Evolutionary conservation across 2,797 vertebrate species (phyloP).

Genomic region (Phrynocephalus vlangalii): DNA sequence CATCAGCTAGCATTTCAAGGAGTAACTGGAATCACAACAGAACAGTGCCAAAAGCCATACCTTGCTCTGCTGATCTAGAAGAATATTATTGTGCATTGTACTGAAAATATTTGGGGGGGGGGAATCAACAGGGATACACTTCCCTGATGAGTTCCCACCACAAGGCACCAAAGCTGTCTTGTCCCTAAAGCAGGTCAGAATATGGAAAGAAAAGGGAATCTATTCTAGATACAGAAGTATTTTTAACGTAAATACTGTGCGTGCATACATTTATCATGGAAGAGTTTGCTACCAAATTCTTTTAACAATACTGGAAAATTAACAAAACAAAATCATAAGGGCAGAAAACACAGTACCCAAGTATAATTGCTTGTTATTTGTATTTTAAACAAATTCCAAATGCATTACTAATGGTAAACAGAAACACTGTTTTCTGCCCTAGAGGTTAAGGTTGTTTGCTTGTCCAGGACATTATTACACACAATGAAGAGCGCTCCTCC

Average conservation of each 20-base stretch:
- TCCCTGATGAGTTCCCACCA: neutral
- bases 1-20: neutral
- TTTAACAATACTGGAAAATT: neutral
- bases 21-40: neutral
- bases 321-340: slow-evolving; percentile 14
- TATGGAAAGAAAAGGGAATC: neutral
- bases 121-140: neutral
- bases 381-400: slow-evolving; percentile 74
- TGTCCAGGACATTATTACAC: slow-evolving; percentile 57
- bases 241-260: neutral
- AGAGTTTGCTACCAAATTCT: neutral
- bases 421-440: slow-evolving; percentile 58
- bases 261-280: neutral
- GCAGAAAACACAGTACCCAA: slow-evolving; percentile 59
- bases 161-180: neutral
- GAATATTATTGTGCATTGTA: neutral
- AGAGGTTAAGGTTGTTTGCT: slow-evolving; percentile 67
- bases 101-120: neutral
- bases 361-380: slow-evolving; percentile 61
- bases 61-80: neutral
- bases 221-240: neutral
- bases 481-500: slow-evolving; percentile 51
- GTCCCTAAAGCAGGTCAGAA: neutral
- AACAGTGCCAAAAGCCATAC: neutral
- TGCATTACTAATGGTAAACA: slow-evolving; percentile 69